Evolutionary conservation across 2,113 vertebrate genomes (phyloP).

Genomic region (Dipodomys stephensi): DNA sequence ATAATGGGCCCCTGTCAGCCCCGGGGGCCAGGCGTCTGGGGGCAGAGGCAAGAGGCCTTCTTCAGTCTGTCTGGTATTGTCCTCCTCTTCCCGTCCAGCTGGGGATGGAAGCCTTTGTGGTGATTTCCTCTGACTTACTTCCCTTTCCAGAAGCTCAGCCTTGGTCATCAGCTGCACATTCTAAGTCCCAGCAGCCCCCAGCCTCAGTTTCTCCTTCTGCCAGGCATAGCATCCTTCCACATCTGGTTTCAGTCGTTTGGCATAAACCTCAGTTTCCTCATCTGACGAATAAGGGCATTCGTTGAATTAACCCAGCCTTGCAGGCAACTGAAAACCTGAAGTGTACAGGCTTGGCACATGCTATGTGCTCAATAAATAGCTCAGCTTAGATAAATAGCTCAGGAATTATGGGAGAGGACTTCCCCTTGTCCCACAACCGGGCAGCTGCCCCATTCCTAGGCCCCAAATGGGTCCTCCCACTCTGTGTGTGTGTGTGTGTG

Average conservation of each 20-base stretch:
- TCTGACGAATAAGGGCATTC: background rate
- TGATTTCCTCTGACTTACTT: conserved; percentile 45
- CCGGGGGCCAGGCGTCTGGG: background rate
- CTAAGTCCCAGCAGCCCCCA: background rate
- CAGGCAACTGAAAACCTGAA: background rate
- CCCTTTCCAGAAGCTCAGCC: background rate
- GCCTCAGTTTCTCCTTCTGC: background rate
- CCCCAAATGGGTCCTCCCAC: background rate
- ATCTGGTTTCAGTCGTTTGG: too few species aligned
- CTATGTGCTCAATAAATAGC: background rate
- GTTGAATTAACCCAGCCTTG: too few species aligned
- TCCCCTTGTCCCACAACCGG: background rate
- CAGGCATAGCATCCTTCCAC: too few species aligned
- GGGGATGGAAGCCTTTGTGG: background rate
- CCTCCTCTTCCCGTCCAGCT: conserved; percentile 31
- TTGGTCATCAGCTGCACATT: background rate
- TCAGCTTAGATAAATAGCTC: background rate
- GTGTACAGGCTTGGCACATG: background rate
- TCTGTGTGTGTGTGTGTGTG: too few species aligned
- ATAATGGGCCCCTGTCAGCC: conserved; percentile 26
- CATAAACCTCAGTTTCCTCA: background rate
- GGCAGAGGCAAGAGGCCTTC: background rate
- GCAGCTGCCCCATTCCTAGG: background rate
- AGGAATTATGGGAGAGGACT: background rate
- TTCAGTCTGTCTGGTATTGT: conserved; percentile 13